A percentile compares a stretch with the other conserved stretches of the same genome.
Evolutionary conservation across 2,797 vertebrate genomes (phyloP).

Genomic region (Crocidura indochinensis): DNA sequence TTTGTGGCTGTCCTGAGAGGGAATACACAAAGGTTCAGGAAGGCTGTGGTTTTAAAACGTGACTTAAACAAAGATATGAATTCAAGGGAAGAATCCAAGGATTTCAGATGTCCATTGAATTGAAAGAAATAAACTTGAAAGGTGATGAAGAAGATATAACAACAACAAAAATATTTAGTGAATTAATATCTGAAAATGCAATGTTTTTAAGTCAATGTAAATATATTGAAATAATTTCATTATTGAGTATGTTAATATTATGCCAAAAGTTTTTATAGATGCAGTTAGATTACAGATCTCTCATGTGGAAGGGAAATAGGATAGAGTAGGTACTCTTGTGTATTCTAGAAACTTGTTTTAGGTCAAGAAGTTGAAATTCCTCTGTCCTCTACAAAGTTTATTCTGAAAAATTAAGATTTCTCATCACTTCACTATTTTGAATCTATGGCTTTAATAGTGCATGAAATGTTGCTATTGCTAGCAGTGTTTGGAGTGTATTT

Average conservation of each 20-base stretch:
- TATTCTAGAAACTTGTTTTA: background rate
- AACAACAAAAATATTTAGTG: background rate
- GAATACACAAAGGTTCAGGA: background rate
- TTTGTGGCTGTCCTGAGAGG: slow-evolving; percentile 4
- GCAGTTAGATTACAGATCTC: background rate
- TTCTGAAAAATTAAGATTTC: background rate
- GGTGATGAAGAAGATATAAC: background rate
- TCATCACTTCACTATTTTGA: background rate
- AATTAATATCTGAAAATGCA: background rate
- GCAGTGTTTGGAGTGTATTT: too few relatives aligned
- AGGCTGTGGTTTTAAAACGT: background rate
- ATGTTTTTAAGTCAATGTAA: slow-evolving; percentile 33
- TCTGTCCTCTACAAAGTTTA: background rate
- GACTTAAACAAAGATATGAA: background rate
- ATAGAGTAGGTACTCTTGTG: accelerated
- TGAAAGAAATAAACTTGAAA: slow-evolving; percentile 38
- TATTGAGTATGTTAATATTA: background rate
- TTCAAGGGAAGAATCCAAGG: background rate
- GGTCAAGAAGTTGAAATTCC: too few relatives aligned
- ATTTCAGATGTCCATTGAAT: background rate
- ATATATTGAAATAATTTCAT: background rate
- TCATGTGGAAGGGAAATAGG: background rate
- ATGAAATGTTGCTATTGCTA: background rate
- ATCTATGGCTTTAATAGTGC: background rate
- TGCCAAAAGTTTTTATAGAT: background rate